Evolutionary conservation across 2,797 vertebrate genomes (phyloP), one percentile per base, ranked within the genome.

Genomic region (Lepilemur ruficaudatus): DNA sequence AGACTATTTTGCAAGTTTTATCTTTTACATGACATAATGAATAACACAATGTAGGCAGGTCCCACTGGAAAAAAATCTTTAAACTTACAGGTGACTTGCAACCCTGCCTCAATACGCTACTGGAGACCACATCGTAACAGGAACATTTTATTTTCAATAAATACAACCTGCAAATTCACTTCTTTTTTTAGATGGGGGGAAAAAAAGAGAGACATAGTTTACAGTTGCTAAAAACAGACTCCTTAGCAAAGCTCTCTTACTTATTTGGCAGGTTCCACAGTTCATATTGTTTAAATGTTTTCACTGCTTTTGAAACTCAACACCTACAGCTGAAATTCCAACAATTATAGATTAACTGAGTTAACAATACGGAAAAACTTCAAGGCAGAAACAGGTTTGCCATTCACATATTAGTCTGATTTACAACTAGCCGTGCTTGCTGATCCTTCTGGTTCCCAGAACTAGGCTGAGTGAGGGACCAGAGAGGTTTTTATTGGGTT

Each of bases 241-340:
- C 46, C 48, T 57, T 65, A 80, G 25, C 50, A 61, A 93, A 93
- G 50, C 13, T 85, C 81, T 86, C 55, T 67, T n/a, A 2, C 11
- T 65, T 69, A 59, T 5, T 57, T 75, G 25, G n/a, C 48, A 93
- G 15, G 41, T 18, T 85, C 38, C 48, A 81, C 48, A 90, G 38
- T 3, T 41, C 61, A 4, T 32, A 93, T 14, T 50, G 35, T 38
- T 93, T 59, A 73, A 93, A 22, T 90, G 43, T 87, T 67, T 88
- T 67, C n/a, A 85, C n/a, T 76, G 76, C 20, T 61, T 86, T 55
- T 92, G 63, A 94, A 89, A 88, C 28, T 86, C 46, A 88, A n/a
- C 20, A 78, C 14, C 65, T 79, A 48, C 17, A 92, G 83, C 70
- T 94, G 38, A 70, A 78, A 88, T 72, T 73, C 22, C 41, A 83